Base-by-base conservation (phyloP, 2,797 vertebrate genomes). In the Falco columbarius region DNA sequence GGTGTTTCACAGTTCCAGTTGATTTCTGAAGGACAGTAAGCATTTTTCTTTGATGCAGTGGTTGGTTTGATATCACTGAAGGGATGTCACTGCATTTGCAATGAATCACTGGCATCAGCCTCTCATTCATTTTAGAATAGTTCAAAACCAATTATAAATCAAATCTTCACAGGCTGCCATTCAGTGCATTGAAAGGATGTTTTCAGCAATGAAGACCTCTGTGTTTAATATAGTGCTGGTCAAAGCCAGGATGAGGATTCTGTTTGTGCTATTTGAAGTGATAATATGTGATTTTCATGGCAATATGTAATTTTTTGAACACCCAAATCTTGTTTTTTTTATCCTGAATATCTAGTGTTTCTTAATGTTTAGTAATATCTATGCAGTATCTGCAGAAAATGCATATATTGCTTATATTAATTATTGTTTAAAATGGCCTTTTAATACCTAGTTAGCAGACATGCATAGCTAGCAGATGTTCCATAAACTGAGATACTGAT, bases 361-460 rank as follows among this genome's bases (percentile, higher is more conserved):
- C 42, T 87, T 77, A 73, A 90, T 68, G 58, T 61, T 93, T 90
- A 93, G 68, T 66, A 80, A 23, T 42, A 44, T 38, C 38, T 82
- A 2, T n/a, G 67, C 52, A 80, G 66, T 76, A 47, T 96, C 93
- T 86, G 84, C 96, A 97, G 96, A 84, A 97, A 96, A 93, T 80
- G 80, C 29, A 56, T 52, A 44, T 88, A 90, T 82, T 94, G 81
- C 73, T 88, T 94, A 34, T 89, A 73, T 42, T 93, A 93, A 77
- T 92, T 92, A 96, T 95, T 96, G 94, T 95, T 97, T 96, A 94
- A 96, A 97, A 81, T 96, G 67, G 77, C 49, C 86, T 97, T 72
- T 94, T 97, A 94, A 95, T 96, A 74, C 36, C 20, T 94, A 79
- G 49, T 94, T 96, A 94, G 49, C 59, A 76, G 66, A 72, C 89